Evolutionary conservation across 2,113 vertebrate species (phyloP).

Genomic region (Cochlearius cochlearius): DNA sequence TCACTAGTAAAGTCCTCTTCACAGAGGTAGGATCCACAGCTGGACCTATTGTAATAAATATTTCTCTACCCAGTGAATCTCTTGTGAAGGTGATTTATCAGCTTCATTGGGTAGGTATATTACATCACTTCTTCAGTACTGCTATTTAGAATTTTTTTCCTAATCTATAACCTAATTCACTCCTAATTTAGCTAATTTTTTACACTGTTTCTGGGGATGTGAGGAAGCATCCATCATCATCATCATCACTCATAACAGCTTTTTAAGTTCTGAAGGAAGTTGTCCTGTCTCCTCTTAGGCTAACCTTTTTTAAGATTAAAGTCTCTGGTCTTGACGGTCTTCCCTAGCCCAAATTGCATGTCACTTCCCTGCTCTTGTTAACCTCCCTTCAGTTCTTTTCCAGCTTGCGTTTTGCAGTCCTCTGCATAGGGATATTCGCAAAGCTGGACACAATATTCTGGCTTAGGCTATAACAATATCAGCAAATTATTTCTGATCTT

Average conservation of each 20-base stretch:
- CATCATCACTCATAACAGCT: accelerated
- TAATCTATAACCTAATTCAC: neutral
- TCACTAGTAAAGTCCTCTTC: neutral
- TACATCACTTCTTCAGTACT: neutral
- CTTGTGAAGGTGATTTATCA: neutral
- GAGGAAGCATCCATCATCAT: neutral
- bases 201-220: neutral
- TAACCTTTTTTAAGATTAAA: neutral
- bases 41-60: neutral
- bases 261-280: neutral
- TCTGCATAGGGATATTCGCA: neutral
- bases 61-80: neutral
- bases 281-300: neutral
- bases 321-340: neutral
- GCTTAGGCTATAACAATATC: neutral
- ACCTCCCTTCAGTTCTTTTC: neutral
- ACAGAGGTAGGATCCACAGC: neutral
- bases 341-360: neutral
- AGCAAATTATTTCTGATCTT: neutral
- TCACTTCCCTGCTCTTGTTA: neutral
- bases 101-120: neutral
- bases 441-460: neutral
- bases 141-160: neutral
- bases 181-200: neutral
- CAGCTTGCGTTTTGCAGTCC: neutral